Percentiles rank a stretch among this genome's conserved stretches.
Conservation (phyloP, 2,888 invertebrate species). For the Rhagium mordax region DNA sequence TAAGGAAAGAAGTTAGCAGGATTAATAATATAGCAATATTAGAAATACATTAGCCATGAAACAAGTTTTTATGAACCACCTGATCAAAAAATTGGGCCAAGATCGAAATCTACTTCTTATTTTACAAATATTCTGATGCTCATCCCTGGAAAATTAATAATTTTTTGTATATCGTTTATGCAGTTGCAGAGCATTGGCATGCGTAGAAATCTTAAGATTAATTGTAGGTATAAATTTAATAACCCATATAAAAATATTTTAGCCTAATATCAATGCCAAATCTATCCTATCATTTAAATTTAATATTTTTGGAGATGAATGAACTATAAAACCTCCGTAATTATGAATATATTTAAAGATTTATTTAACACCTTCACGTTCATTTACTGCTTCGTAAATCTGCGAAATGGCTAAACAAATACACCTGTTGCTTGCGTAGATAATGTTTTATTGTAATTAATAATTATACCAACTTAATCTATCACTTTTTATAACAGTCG, state of each 20-base stretch:
- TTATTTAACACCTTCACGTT: neutral
- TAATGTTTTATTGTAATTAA: neutral
- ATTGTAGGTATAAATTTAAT: neutral
- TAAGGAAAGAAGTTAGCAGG: too few relatives aligned
- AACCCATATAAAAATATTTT: neutral
- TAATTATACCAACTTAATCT: neutral
- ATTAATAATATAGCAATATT: too few relatives aligned
- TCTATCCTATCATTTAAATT: neutral
- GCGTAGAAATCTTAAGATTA: too few relatives aligned
- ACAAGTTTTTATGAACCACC: too few relatives aligned
- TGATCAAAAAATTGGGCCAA: too few relatives aligned
- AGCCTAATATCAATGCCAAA: neutral
- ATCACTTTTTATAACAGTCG: neutral
- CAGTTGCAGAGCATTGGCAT: too few relatives aligned
- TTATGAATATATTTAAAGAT: neutral
- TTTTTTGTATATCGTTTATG: too few relatives aligned
- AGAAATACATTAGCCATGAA: too few relatives aligned
- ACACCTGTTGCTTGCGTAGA: conserved; percentile 11
- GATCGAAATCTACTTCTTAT: too few relatives aligned
- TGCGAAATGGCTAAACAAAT: neutral
- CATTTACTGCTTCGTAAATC: neutral
- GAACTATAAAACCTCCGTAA: neutral
- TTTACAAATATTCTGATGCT: too few relatives aligned
- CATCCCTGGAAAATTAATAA: too few relatives aligned
- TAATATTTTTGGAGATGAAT: neutral